Evolutionary conservation across 1,140 invertebrate species (phyloP).

Genomic region (Coboldia fuscipes): DNA sequence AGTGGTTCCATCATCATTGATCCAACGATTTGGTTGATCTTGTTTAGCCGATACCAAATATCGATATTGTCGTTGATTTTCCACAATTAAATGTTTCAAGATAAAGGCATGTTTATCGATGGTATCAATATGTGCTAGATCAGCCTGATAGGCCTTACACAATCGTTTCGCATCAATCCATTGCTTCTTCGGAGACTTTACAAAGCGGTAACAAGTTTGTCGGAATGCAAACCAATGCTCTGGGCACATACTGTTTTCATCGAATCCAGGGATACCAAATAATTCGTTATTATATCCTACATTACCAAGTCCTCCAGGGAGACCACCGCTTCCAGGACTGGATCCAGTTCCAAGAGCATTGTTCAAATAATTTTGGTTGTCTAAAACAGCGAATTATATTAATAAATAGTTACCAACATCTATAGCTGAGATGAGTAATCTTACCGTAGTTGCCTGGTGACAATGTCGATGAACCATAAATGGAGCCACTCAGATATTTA

Average conservation of each 20-base stretch:
- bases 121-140: constrained; percentile 56
- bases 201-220: constrained; percentile 68
- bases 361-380: no score
- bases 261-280: no score
- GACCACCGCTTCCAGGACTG: not conserved
- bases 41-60: constrained; percentile 69
- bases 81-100: constrained; percentile 46
- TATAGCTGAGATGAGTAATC: no score
- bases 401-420: no score
- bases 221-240: constrained; percentile 57
- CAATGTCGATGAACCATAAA: not conserved
- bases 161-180: constrained; percentile 58
- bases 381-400: no score
- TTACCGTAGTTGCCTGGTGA: no score
- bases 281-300: no score
- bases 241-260: constrained; percentile 36
- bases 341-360: no score
- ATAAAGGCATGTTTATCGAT: constrained; percentile 76
- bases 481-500: no score
- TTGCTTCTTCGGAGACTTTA: constrained; percentile 56
- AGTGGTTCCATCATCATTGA: constrained; percentile 64
- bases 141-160: constrained; percentile 59
- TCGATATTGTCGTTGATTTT: constrained; percentile 66
- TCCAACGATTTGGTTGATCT: constrained; percentile 51
- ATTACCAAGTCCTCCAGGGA: no score